Evolutionary conservation across 2,797 vertebrate species (phyloP).

Genomic region (Sardinella longiceps): DNA sequence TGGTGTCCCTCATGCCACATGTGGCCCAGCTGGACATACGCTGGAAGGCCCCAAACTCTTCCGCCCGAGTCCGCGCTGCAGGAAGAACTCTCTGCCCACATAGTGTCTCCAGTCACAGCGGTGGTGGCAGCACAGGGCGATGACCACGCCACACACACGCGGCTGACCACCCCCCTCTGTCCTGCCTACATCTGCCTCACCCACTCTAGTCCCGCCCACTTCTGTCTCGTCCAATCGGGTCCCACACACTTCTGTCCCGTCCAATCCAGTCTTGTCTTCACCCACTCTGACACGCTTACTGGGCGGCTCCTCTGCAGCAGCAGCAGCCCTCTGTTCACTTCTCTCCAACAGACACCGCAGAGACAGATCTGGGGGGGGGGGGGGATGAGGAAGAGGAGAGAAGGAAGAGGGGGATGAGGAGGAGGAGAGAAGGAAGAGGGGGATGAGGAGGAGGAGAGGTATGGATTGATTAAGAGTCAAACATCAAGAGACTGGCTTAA

Average conservation of each 20-base stretch:
- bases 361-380: constrained; percentile 96
- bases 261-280: too few species aligned
- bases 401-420: too few species aligned
- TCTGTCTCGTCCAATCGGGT: too few species aligned
- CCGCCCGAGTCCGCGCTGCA: constrained; percentile 79
- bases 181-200: too few species aligned
- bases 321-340: constrained; percentile 34
- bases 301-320: constrained; percentile 61
- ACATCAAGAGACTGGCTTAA: too few species aligned
- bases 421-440: neutral
- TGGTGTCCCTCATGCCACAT: constrained; percentile 84
- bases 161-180: neutral
- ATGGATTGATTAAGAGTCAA: too few species aligned
- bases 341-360: constrained; percentile 87
- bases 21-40: constrained; percentile 99
- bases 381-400: too few species aligned
- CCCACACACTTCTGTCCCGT: neutral
- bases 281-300: constrained; percentile 74
- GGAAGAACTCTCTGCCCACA: constrained; percentile 90
- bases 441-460: too few species aligned
- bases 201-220: too few species aligned
- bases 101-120: constrained; percentile 95
- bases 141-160: constrained; percentile 81
- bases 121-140: constrained; percentile 96
- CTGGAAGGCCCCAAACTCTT: constrained; percentile 88